Conservation (phyloP, 2,888 invertebrate species). For the Gastrophysa polygoni region DNA sequence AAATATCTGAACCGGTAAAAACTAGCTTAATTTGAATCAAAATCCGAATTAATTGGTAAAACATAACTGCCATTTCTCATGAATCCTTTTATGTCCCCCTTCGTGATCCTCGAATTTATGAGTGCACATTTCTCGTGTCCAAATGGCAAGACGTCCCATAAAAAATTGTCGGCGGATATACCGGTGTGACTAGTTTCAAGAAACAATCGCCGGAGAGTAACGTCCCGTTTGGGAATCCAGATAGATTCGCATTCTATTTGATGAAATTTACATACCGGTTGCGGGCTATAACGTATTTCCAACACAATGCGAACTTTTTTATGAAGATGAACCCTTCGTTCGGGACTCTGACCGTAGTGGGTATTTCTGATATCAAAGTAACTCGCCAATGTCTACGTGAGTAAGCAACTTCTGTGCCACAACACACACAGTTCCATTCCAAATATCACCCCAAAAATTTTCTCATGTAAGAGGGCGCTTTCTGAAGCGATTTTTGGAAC, state of each 20-base stretch:
- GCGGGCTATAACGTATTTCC: conserved; percentile 32
- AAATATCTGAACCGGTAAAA: too few relatives aligned
- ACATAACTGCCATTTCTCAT: conserved; percentile 31
- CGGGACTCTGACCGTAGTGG: background rate
- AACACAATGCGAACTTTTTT: conserved; percentile 38
- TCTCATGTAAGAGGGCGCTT: too few relatives aligned
- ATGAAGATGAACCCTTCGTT: conserved; percentile 24
- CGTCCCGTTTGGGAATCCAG: conserved; percentile 40
- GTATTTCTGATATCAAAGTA: background rate
- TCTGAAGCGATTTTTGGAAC: too few relatives aligned
- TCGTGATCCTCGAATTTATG: conserved; percentile 27
- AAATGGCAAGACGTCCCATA: conserved; percentile 40
- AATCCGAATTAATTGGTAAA: conserved; percentile 28
- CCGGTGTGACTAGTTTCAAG: conserved; percentile 43
- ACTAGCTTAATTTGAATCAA: conserved; percentile 2
- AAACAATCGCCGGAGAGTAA: conserved; percentile 36
- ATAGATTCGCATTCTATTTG: conserved; percentile 34
- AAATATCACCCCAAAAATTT: too few relatives aligned
- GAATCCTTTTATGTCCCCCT: conserved; percentile 23
- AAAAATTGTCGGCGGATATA: conserved; percentile 36
- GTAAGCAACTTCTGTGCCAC: too few relatives aligned
- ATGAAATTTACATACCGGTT: conserved; percentile 36
- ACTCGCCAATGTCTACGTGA: background rate
- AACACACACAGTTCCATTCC: too few relatives aligned
- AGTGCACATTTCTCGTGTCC: conserved; percentile 40